Evolutionary conservation across 2,797 vertebrate genomes (phyloP), one percentile per base, ranked within the genome.

Genomic region (Coregonus sp.): DNA sequence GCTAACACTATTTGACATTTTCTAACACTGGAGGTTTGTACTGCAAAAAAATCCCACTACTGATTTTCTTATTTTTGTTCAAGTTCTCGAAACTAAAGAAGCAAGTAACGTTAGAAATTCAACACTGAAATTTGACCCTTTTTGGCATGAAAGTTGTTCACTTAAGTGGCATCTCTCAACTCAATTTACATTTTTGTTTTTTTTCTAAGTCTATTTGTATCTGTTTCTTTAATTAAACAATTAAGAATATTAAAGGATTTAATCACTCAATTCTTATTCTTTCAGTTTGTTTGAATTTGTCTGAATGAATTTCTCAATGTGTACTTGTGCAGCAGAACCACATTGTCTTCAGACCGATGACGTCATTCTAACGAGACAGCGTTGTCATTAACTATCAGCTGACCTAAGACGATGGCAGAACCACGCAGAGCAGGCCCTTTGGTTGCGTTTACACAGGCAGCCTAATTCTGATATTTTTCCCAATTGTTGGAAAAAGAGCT

Each of bases 181-280:
- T 85, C 85, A 77, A 78, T 78, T 80, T 86, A 52, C 71, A 65
- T 75, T 33, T 33, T 86, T 86, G 65, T 84, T 81, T 82, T 79
- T 90, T 91, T 90, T 90, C 80, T 89, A 86, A 90, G 78, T 83
- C 78, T 83, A 80, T 90, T 93, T 92, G 91, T 87, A 87, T 73
- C 70, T 88, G 89, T 91, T 91, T 89, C 82, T 85, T 87, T 84
- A 68, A 85, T 75, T 87, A 65, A 87, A 88, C 85, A 89, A 86
- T 84, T 91, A 83, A 88, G 81, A 88, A 84, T 82, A 92, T 91
- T 93, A 92, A 93, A 93, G 85, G 83, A 89, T 88, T 90, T 84
- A 84, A 91, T 88, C 89, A 91, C 88, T 82, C 65, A 76, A 83
- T 75, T 82, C 59, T 77, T 82, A 80, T 71, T 85, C 73, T 71